Conservation (phyloP, 2,113 vertebrate species). For the Picathartes gymnocephalus region DNA sequence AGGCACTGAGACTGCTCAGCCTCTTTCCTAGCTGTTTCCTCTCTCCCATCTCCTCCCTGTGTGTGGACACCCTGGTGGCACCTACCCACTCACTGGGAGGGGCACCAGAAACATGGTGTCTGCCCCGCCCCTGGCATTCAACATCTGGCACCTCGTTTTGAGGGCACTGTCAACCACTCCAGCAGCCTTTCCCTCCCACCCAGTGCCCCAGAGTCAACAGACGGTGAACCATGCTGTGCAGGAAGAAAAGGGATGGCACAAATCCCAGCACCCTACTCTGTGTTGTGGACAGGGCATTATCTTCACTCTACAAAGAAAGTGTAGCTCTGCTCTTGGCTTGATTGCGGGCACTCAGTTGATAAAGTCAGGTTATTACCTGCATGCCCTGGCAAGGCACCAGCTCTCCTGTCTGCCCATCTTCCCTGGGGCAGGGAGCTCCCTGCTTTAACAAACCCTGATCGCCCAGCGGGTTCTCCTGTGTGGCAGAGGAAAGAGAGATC, state of each 20-base stretch:
- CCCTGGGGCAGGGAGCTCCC: neutral
- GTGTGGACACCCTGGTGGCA: neutral
- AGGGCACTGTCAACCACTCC: neutral
- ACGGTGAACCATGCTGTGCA: neutral
- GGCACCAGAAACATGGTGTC: neutral
- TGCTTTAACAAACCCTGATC: neutral
- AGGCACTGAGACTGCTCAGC: neutral
- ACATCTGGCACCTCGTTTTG: neutral
- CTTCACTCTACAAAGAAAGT: neutral
- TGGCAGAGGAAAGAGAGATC: slow-evolving; percentile 19
- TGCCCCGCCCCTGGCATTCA: neutral
- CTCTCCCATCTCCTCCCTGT: neutral
- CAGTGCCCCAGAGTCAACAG: neutral
- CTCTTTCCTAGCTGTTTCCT: neutral
- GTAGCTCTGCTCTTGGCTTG: neutral
- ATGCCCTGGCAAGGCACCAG: neutral
- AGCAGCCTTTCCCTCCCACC: neutral
- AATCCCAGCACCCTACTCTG: neutral
- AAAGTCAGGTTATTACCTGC: neutral
- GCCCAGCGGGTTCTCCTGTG: neutral
- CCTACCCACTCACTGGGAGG: neutral
- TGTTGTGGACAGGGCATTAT: neutral
- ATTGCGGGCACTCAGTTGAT: neutral
- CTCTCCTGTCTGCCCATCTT: neutral
- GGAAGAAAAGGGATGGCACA: neutral